These are phyloP conservation scores for Cliona cf. orientalis DNA, from an alignment of 37 sponge, comb jelly and placozoan species.

Conservation along the genomic window DNA sequence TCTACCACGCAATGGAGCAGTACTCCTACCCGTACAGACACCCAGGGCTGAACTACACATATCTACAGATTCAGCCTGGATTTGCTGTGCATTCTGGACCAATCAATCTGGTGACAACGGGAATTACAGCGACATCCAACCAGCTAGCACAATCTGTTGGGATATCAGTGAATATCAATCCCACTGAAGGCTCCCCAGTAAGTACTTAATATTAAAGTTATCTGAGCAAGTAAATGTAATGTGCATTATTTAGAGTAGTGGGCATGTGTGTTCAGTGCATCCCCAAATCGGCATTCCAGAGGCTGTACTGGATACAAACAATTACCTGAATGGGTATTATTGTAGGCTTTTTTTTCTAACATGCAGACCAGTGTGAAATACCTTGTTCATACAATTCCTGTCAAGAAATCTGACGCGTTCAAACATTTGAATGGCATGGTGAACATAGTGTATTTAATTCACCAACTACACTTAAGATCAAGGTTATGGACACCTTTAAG, in stretches of 20 bases:
- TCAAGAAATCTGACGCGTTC: not conserved
- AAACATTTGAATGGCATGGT: not conserved
- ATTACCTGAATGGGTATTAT: no score
- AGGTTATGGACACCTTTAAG: not conserved
- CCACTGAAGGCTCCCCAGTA: not conserved
- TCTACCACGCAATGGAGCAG: no score
- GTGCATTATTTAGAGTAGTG: not conserved
- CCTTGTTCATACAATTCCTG: not conserved
- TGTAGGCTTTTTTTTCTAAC: no score
- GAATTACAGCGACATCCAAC: not conserved
- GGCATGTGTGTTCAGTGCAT: not conserved
- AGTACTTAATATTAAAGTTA: not conserved
- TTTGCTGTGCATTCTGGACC: not conserved
- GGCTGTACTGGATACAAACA: not conserved
- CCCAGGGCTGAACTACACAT: not conserved
- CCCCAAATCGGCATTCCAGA: not conserved
- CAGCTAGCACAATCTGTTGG: constrained; percentile 1
- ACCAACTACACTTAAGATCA: not conserved
- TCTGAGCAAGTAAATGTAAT: not conserved
- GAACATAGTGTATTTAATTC: not conserved
- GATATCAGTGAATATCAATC: not conserved
- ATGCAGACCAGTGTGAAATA: not conserved
- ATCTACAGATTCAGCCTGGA: not conserved
- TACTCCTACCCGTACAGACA: not conserved
- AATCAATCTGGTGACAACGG: not conserved